Base-by-base conservation (phyloP, 2,888 invertebrate species). In the Didymodactylos carnosus region DNA sequence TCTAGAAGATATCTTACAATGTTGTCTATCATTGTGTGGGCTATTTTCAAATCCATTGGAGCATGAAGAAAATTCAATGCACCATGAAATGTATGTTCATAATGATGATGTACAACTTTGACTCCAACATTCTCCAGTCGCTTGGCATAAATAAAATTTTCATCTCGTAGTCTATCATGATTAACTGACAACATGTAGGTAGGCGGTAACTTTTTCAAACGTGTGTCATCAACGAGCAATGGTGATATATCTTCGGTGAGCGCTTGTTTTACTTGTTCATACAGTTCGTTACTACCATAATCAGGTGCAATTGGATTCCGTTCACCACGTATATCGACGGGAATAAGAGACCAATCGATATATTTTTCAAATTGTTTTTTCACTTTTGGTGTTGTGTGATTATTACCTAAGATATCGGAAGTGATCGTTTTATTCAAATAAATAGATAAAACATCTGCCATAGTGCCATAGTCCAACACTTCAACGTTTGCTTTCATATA, bases 41-140 rank as follows among this genome's bases (percentile, higher is more conserved):
- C 71, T 19, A 35, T 69, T 11, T 29, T 43, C 39, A 74, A 74
- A 46, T 74, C 40, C 4, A 74, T 27, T 27, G 71, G 25, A 23
- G 71, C 74, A 40, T 74, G 49, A 8, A 74, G 39, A 3, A 74
- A 53, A 2, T 53, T 71, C 53, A 74, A 74, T n/a, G 71, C 53
- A 23, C 74, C 74, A 53, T 71, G 71, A 72, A 74, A 74, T n/a
- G 53, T 46, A 46, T 71, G 53, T 39, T 74, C 74, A 71, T 53
- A 74, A 62, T 74, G 74, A 46, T 53, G 35, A 29, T 74, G 74
- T 10, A 35, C 49, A 6, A 74, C 35, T 35, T 69, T 71, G n/a
- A 71, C 71, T 2, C 69, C 69, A 27, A 27, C 19, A 39, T 71
- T n/a, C 62, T 72, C 62, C n/a, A 74, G 25, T 13, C 74, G 71